Evolutionary conservation across 2,113 vertebrate genomes (phyloP).

Genomic region (Tyto alba): DNA sequence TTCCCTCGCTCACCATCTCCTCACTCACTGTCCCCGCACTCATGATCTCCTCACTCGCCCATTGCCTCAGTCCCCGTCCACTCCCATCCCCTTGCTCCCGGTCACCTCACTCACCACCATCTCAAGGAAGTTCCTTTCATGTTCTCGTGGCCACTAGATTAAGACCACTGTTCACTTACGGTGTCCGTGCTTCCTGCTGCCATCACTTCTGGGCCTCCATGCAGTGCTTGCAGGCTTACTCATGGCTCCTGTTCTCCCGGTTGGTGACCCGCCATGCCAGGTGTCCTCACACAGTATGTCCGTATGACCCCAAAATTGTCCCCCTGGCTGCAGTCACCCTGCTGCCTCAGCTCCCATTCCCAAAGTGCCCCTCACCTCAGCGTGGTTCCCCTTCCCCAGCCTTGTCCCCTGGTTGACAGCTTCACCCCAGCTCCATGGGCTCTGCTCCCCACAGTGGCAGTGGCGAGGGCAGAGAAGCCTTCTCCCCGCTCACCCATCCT

Average conservation of each 20-base stretch:
- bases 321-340: accelerated
- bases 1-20: not conserved
- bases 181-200: not conserved
- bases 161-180: not conserved
- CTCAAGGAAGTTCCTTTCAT: not conserved
- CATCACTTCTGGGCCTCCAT: not conserved
- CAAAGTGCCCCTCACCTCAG: not conserved
- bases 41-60: not conserved
- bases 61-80: no score
- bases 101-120: accelerated
- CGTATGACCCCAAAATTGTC: accelerated
- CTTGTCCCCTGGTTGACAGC: not conserved
- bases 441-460: not conserved
- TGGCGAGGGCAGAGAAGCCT: not conserved
- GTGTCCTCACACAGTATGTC: not conserved
- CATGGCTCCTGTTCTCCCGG: not conserved
- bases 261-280: not conserved
- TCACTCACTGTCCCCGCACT: no score
- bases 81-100: not conserved
- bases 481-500: accelerated
- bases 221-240: accelerated
- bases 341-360: not conserved
- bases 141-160: not conserved
- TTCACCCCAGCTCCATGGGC: accelerated
- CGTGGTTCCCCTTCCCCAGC: not conserved